phyloP scores from a whole-genome alignment of 2,113 vertebrate species.

The Poecile atricapillus region DNA sequence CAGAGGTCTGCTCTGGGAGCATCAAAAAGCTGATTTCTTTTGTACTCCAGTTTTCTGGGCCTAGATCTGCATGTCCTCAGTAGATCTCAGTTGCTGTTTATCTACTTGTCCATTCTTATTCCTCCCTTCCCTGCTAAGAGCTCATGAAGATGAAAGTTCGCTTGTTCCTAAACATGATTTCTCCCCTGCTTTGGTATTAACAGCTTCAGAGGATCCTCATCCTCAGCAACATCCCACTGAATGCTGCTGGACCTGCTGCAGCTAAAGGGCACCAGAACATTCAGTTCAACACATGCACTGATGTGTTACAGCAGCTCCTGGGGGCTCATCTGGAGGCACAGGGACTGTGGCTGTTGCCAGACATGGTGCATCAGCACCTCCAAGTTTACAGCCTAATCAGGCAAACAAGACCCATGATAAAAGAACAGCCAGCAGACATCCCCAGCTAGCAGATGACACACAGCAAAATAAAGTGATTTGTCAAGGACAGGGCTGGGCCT shows the following conservation, averaged over 20 bases:
- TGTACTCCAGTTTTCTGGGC: background rate
- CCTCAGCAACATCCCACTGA: background rate
- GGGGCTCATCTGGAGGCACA: background rate
- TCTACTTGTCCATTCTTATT: background rate
- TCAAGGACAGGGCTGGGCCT: background rate
- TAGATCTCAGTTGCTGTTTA: background rate
- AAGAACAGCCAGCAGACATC: background rate
- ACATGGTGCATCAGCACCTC: too few species aligned
- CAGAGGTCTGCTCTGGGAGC: background rate
- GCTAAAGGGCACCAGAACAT: background rate
- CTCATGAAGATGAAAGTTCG: background rate
- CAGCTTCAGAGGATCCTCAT: background rate
- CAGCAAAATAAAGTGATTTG: background rate
- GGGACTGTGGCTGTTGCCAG: background rate
- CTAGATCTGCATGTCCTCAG: background rate
- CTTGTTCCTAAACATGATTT: background rate
- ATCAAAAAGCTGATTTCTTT: background rate
- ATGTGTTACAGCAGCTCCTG: background rate
- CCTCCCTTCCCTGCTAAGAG: background rate
- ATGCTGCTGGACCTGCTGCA: background rate
- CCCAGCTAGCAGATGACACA: background rate
- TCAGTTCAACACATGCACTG: accelerated
- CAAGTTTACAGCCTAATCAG: background rate
- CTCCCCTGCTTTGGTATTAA: background rate
- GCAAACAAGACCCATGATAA: background rate